A percentile compares a stretch with the other conserved stretches of the same genome.
phyloP scores from a whole-genome alignment of 2,797 vertebrate species.

The Toxotes lorentzi region DNA sequence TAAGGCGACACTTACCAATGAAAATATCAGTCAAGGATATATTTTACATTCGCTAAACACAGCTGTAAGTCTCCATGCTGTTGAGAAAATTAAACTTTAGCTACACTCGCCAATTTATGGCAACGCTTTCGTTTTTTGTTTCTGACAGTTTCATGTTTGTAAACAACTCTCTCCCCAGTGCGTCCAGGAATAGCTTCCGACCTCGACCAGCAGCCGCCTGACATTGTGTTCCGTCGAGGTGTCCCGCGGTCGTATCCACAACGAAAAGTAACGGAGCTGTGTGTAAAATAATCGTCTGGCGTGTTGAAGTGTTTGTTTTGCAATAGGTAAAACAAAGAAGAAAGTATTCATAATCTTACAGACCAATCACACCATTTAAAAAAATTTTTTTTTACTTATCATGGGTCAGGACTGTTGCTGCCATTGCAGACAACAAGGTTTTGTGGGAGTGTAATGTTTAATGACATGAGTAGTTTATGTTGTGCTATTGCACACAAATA shows the following conservation, averaged over 20 bases:
- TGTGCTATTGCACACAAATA: neutral
- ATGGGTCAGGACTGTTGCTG: neutral
- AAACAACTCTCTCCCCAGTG: slow-evolving; percentile 73
- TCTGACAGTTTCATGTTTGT: slow-evolving; percentile 67
- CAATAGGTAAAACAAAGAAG: neutral
- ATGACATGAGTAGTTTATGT: neutral
- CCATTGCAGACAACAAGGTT: neutral
- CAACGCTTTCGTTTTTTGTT: slow-evolving; percentile 15
- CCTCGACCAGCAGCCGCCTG: slow-evolving; percentile 27
- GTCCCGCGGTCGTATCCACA: neutral
- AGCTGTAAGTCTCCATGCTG: neutral
- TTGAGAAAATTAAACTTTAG: neutral
- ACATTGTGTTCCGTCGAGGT: slow-evolving; percentile 51
- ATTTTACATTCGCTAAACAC: neutral
- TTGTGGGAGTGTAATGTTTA: neutral
- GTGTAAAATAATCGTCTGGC: neutral
- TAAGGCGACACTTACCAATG: slow-evolving; percentile 56
- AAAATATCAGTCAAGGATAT: neutral
- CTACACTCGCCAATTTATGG: neutral
- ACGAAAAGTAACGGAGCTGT: neutral
- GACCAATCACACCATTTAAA: no score
- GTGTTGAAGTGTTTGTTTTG: neutral
- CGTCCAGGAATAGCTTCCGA: slow-evolving; percentile 72
- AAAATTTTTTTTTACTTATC: no score
- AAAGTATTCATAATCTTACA: neutral